These are phyloP conservation scores for Pyrocoelia pectoralis DNA, from an alignment of 2,888 invertebrate genomes.

Conservation along the genomic window DNA sequence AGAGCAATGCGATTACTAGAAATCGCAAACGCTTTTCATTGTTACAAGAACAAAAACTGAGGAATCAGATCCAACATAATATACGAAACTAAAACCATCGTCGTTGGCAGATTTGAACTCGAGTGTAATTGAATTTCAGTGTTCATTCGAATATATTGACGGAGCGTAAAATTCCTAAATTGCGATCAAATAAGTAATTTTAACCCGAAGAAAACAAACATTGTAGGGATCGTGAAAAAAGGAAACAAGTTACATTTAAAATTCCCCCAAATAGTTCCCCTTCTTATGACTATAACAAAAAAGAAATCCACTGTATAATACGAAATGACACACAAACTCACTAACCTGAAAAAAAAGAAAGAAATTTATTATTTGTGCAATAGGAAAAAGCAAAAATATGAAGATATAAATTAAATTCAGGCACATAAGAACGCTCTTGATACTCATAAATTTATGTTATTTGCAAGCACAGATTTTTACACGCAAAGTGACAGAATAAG, in stretches of 20 bases:
- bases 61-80: conserved; percentile 21
- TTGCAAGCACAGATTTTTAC: conserved; percentile 2
- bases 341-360: neutral
- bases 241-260: neutral
- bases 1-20: conserved; percentile 23
- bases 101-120: conserved; percentile 18
- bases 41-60: conserved; percentile 15
- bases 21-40: conserved; percentile 24
- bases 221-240: neutral
- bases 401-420: conserved; percentile 5
- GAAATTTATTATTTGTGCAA: neutral
- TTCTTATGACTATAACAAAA: neutral
- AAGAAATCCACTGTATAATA: neutral
- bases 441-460: neutral
- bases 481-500: neutral
- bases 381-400: neutral
- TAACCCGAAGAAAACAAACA: conserved; percentile 19
- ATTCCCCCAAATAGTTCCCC: neutral
- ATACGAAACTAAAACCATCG: conserved; percentile 22
- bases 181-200: conserved; percentile 18
- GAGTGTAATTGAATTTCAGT: conserved; percentile 33
- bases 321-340: neutral
- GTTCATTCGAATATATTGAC: conserved; percentile 28
- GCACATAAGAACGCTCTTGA: neutral
- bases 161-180: conserved; percentile 15